phyloP scores from a whole-genome alignment of 2,888 invertebrate genomes.

The Dromius quadrimaculatus region DNA sequence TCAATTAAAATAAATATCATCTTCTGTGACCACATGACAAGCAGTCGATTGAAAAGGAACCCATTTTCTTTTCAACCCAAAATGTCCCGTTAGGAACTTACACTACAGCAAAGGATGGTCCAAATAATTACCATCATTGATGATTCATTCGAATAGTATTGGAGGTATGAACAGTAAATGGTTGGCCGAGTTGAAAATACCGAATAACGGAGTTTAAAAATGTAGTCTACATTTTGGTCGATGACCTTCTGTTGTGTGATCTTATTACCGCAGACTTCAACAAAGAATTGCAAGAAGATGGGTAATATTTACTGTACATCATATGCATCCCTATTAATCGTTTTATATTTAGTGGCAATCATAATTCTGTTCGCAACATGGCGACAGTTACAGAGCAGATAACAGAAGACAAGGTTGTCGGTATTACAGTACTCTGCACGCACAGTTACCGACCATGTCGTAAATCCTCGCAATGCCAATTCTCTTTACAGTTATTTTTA shows the following conservation, averaged over 20 bases:
- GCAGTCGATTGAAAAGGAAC: constrained; percentile 61
- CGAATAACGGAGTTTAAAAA: constrained; percentile 64
- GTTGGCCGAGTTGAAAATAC: constrained; percentile 59
- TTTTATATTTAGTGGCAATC: not conserved
- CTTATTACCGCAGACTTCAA: constrained; percentile 48
- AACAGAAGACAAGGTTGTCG: constrained; percentile 1
- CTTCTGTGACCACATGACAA: constrained; percentile 33
- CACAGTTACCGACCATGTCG: constrained; percentile 13
- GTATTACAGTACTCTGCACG: constrained; percentile 8
- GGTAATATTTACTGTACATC: constrained; percentile 48
- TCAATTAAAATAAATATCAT: not conserved
- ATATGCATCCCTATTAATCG: too few relatives aligned
- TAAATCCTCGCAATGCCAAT: constrained; percentile 45
- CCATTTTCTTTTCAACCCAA: constrained; percentile 63
- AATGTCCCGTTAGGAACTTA: constrained; percentile 61
- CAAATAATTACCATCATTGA: constrained; percentile 19
- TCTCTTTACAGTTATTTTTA: constrained; percentile 46
- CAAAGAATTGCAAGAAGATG: constrained; percentile 49
- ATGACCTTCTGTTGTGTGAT: constrained; percentile 58
- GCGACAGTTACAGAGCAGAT: constrained; percentile 14
- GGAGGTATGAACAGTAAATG: constrained; percentile 15
- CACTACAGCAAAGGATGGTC: constrained; percentile 55
- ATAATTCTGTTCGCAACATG: constrained; percentile 1
- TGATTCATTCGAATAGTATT: too few relatives aligned
- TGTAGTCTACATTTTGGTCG: constrained; percentile 65